Evolutionary conservation across 92 coral and sea anemone species (phyloP), one percentile per base, ranked within the genome.

Genomic region (Virgularia gustaviana): DNA sequence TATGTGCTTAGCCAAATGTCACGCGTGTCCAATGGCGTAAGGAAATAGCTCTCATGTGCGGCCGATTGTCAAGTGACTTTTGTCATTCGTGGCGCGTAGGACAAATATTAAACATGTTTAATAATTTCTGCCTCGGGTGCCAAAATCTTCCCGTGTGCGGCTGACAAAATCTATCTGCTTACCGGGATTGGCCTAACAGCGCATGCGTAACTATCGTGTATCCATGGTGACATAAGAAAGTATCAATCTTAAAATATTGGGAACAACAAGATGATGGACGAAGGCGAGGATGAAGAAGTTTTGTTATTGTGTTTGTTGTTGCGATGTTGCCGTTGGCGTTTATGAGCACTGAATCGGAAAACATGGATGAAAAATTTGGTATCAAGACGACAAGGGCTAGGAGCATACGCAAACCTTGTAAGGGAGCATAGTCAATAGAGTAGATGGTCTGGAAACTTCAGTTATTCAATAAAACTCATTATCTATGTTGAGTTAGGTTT

Each of bases 341-440:
- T 34, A 29, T 4, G 43, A 31, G 43, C 61, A 29, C 13, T 34
- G 22, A 33, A 28, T 1, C 36, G 25, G 8, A 24, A 51, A 27
- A 70, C 42, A 6, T 70, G 75, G 75, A 55, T 61, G 9, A 70
- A 55, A 6, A 19, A 68, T 32, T 68, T 57, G 75, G 49, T 68
- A 10, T 7, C 49, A 59, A 23, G 75, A 68, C 16, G 57, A 22
- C 25, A 24, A 8, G 15, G 58, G 27, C 70, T 31, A 35, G 70
- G 70, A 35, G 53, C 45, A 6, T 37, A 63, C 5, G 36, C 43
- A 7, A 63, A 63, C 44, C 44, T 63, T n/a, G n/a, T n/a, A n/a
- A n/a, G n/a, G n/a, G n/a, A n/a, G n/a, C n/a, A n/a, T n/a, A n/a
- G n/a, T n/a, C n/a, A n/a, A n/a, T n/a, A n/a, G n/a, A n/a, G n/a